Conservation (phyloP, 2,113 vertebrate species). For the Sebastes schlegelii region DNA sequence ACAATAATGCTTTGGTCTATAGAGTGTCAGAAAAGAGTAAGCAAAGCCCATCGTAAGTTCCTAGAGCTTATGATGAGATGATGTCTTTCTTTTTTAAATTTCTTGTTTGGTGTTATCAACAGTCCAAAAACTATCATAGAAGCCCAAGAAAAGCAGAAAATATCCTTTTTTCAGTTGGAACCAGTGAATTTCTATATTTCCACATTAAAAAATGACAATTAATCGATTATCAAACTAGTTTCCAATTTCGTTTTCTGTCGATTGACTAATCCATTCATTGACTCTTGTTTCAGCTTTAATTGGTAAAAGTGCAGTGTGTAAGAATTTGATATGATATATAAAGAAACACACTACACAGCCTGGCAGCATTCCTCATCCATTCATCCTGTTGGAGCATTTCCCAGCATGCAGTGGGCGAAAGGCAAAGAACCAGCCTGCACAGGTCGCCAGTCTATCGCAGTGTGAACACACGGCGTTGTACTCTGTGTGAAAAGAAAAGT, state of each 20-base stretch:
- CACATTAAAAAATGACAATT: background rate
- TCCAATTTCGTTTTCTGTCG: background rate
- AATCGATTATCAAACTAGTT: background rate
- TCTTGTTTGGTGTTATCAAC: background rate
- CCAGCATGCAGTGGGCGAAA: constrained; percentile 45
- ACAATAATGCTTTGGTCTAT: background rate
- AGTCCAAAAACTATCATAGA: too few species aligned
- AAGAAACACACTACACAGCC: background rate
- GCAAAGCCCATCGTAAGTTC: background rate
- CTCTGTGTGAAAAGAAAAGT: constrained; percentile 67
- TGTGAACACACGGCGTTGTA: constrained; percentile 32
- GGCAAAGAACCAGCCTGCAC: constrained; percentile 37
- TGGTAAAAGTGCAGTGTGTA: background rate
- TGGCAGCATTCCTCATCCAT: constrained; percentile 25
- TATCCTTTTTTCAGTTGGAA: background rate
- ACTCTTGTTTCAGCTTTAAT: background rate
- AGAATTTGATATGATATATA: background rate
- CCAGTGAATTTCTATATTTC: background rate
- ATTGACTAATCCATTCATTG: background rate
- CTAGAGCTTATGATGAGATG: background rate
- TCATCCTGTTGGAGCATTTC: constrained; percentile 29
- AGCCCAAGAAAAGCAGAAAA: background rate
- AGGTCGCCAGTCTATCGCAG: constrained; percentile 54
- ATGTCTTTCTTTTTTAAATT: background rate
- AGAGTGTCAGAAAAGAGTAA: background rate